Percentiles rank a stretch among this genome's conserved stretches.
Evolutionary conservation across 2,113 vertebrate species (phyloP).

Genomic region (Sinocyclocheilus anshuiensis): DNA sequence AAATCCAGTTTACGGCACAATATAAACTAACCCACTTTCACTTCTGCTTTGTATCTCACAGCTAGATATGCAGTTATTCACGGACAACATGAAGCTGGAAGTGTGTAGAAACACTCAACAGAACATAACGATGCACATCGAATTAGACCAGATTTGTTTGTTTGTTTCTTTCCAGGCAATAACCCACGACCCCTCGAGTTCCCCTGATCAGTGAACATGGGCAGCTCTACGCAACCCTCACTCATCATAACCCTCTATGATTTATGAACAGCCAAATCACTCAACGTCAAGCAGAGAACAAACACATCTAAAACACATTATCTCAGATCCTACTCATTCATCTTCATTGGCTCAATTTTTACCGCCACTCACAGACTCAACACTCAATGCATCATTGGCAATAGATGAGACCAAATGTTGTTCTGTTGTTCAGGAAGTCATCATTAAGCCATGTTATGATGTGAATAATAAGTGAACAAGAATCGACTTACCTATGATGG

Average conservation of each 20-base stretch:
- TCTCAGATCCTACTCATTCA: slow-evolving; percentile 20
- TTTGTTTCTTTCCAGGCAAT: neutral
- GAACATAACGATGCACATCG: neutral
- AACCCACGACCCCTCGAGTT: neutral
- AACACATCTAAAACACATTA: slow-evolving; percentile 52
- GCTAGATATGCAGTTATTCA: neutral
- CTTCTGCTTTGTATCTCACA: slow-evolving; percentile 17
- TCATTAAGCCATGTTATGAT: neutral
- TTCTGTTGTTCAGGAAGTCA: neutral
- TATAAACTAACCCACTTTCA: slow-evolving; percentile 35
- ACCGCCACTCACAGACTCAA: neutral
- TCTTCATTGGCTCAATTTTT: slow-evolving; percentile 23
- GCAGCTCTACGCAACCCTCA: neutral
- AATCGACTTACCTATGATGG: neutral
- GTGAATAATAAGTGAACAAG: slow-evolving; percentile 26
- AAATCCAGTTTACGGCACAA: slow-evolving; percentile 10
- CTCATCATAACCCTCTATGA: slow-evolving; percentile 15
- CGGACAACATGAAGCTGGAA: neutral
- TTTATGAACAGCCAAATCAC: slow-evolving; percentile 40
- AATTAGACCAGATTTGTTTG: neutral
- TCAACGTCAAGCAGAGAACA: slow-evolving; percentile 38
- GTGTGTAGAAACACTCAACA: neutral
- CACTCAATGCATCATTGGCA: slow-evolving; percentile 19
- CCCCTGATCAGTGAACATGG: neutral
- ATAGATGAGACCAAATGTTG: neutral